These are phyloP conservation scores for Chironomus tentans DNA, from an alignment of 2,888 invertebrate species.

Conservation along the genomic window DNA sequence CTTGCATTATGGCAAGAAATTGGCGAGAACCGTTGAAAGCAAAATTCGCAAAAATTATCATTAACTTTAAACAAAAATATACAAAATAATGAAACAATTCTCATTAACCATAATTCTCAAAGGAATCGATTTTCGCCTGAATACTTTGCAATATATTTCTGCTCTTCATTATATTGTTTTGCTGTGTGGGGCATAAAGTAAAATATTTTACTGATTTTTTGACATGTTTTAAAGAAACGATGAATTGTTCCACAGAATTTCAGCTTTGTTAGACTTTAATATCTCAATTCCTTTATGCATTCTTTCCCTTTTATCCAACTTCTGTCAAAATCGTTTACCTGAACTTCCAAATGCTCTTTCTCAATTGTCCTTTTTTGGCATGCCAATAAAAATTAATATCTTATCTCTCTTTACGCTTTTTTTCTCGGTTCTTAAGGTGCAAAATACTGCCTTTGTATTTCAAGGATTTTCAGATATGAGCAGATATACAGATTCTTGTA, in stretches of 20 bases:
- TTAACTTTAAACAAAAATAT: slow-evolving; percentile 1
- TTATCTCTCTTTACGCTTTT: background rate
- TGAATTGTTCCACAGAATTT: background rate
- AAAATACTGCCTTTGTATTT: background rate
- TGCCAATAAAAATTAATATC: slow-evolving; percentile 7
- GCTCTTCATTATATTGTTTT: background rate
- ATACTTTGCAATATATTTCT: background rate
- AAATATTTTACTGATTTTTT: slow-evolving; percentile 10
- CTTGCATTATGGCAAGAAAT: background rate
- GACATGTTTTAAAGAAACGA: background rate
- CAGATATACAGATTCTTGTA: background rate
- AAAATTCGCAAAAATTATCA: slow-evolving; percentile 23
- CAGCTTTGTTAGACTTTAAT: background rate
- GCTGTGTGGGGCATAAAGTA: slow-evolving; percentile 1
- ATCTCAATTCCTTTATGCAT: background rate
- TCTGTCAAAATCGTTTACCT: background rate
- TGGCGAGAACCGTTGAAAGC: background rate
- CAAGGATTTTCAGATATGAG: slow-evolving; percentile 6
- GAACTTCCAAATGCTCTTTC: background rate
- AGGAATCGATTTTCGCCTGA: background rate
- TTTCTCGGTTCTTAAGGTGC: background rate
- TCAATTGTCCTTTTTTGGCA: slow-evolving; percentile 11
- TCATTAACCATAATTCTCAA: slow-evolving; percentile 11
- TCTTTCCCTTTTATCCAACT: background rate
- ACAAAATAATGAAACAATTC: background rate